These are phyloP conservation scores for Prenolepis imparis DNA, from an alignment of 2,888 invertebrate species.

Conservation along the genomic window DNA sequence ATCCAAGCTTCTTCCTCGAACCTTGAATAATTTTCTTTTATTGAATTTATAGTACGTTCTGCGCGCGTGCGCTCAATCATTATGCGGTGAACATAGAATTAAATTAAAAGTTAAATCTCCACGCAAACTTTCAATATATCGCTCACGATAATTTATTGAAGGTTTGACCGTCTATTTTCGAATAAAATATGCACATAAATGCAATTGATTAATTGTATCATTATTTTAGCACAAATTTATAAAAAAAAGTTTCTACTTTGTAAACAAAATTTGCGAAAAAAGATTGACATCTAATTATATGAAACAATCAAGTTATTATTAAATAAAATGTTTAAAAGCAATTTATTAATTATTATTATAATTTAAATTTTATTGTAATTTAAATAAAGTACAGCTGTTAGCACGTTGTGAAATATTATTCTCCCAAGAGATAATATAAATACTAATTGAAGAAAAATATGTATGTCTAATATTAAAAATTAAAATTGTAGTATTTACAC, in stretches of 20 bases:
- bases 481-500: too few relatives aligned
- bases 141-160: neutral
- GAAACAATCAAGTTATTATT: neutral
- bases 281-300: neutral
- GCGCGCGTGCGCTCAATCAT: neutral
- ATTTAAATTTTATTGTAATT: neutral
- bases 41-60: neutral
- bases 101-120: neutral
- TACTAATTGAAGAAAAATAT: neutral
- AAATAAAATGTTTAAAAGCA: neutral
- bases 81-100: neutral
- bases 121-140: neutral
- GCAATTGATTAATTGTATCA: neutral
- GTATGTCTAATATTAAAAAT: too few relatives aligned
- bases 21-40: neutral
- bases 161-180: neutral
- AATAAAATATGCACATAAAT: neutral
- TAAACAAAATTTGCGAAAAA: neutral
- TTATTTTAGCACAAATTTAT: neutral
- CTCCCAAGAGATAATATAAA: neutral
- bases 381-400: neutral
- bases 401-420: neutral
- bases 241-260: neutral
- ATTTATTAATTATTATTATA: neutral
- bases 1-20: slow-evolving; percentile 19